Evolutionary conservation across 1,140 invertebrate species (phyloP).

Genomic region (Colletes gigas): DNA sequence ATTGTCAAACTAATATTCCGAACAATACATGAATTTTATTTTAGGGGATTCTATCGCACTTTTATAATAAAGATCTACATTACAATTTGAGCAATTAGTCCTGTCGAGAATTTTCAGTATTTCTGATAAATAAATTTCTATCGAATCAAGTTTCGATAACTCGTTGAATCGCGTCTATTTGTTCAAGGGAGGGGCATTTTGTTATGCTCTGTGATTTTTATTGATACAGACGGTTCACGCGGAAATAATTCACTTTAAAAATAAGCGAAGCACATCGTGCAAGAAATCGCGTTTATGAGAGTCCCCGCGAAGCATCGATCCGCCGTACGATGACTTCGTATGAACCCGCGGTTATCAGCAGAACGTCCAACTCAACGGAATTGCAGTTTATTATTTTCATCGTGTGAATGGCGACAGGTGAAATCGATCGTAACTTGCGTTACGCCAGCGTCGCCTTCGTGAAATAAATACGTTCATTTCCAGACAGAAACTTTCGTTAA

Average conservation of each 20-base stretch:
- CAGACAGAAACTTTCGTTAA: neutral
- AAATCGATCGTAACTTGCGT: slow-evolving; percentile 35
- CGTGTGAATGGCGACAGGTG: slow-evolving; percentile 35
- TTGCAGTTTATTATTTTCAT: slow-evolving; percentile 37
- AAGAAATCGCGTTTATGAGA: neutral
- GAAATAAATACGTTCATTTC: slow-evolving; percentile 17
- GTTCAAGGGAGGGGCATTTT: neutral
- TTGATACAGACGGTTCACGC: neutral
- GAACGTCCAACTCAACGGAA: slow-evolving; percentile 4
- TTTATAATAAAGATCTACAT: no score
- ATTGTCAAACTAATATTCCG: no score
- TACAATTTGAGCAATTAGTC: no score
- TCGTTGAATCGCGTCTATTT: neutral
- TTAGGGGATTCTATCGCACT: no score
- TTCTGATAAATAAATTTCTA: no score
- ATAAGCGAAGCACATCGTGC: neutral
- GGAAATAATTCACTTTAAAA: slow-evolving; percentile 3
- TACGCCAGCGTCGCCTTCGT: slow-evolving; percentile 1
- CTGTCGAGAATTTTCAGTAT: no score
- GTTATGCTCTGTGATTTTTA: neutral
- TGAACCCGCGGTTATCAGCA: neutral
- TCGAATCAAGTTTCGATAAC: neutral
- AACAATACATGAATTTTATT: no score
- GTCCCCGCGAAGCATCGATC: neutral
- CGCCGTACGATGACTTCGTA: neutral